Conservation (phyloP, 2,888 invertebrate species). For the Tethea ocularis region DNA sequence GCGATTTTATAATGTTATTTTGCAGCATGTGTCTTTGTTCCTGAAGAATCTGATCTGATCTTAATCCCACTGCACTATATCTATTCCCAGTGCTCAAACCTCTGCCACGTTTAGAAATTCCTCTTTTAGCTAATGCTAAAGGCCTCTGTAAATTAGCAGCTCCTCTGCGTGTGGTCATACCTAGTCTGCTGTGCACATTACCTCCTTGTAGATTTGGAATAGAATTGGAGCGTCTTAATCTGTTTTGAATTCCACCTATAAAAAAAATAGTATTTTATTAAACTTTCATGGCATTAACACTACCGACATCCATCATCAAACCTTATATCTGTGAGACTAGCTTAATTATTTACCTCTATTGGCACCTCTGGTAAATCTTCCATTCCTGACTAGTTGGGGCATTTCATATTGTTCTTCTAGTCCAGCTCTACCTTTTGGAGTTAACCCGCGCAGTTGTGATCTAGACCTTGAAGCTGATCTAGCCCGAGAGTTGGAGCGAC, state of each 20-base stretch:
- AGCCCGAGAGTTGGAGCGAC: constrained; percentile 54
- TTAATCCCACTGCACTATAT: constrained; percentile 70
- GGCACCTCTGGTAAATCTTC: constrained; percentile 51
- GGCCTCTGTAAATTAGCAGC: constrained; percentile 55
- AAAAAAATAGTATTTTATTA: constrained; percentile 12
- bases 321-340: no score
- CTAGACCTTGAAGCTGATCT: constrained; percentile 68
- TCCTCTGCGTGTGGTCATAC: constrained; percentile 62
- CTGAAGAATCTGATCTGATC: constrained; percentile 76
- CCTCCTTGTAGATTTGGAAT: constrained; percentile 51
- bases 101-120: constrained; percentile 73
- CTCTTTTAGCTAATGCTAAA: constrained; percentile 70
- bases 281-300: neutral
- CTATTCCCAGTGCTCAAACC: constrained; percentile 65
- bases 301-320: neutral
- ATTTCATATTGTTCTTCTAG: constrained; percentile 57
- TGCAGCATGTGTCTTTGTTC: constrained; percentile 58
- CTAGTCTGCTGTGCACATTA: constrained; percentile 65
- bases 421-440: constrained; percentile 73
- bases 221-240: constrained; percentile 59
- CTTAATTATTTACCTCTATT: neutral
- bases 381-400: constrained; percentile 57
- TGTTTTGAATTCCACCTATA: constrained; percentile 60
- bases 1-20: constrained; percentile 68
- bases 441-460: constrained; percentile 61